Evolutionary conservation across 2,797 vertebrate genomes (phyloP), one percentile per base, ranked within the genome.

Genomic region (Sebastes hubbsi): DNA sequence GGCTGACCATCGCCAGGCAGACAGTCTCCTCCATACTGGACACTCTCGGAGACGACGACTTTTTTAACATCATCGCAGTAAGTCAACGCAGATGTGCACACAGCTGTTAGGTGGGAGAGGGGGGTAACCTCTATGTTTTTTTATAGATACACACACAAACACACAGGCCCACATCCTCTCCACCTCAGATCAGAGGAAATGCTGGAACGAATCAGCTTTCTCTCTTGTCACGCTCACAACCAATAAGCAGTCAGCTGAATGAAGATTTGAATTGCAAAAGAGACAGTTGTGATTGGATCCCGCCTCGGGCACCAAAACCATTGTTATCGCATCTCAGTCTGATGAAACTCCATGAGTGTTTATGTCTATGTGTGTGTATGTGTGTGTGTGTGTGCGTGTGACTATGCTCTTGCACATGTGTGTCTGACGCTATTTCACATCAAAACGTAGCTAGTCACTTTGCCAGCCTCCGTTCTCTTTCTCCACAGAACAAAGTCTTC

Each of bases 61-160:
- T 99, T 94, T 99, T 99, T 94, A 99, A 99, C 92, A 98, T 99
- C 83, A 99, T 99, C 46, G 97, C 98, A 58, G 98, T 99, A 92
- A 96, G 97, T 97, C 49, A 9, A 29, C 10, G 58, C 70, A 63
- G 14, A 77, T 76, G 60, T 79, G 20, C 25, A 55, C n/a, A 49
- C 56, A 68, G 52, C 27, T 76, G 76, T 52, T 27, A n/a, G 49
- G 34, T 49, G 55, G 7, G 18, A 20, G 18, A 49, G 24, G 5
- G 36, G 54, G 20, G 8, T 70, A 67, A 70, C 56, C 58, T 65
- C 22, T 52, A 5, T 30, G 7, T 34, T n/a, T 46, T 77, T 77
- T 32, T 65, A 32, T 27, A 54, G 14, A 65, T n/a, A 55, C 29
- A 61, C 52, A 87, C 56, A 69, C 55, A 71, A 8, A 61, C 4